Evolutionary conservation across 1,140 invertebrate genomes (phyloP), one percentile per base, ranked within the genome.

Genomic region (Anagrus nilaparvatae): DNA sequence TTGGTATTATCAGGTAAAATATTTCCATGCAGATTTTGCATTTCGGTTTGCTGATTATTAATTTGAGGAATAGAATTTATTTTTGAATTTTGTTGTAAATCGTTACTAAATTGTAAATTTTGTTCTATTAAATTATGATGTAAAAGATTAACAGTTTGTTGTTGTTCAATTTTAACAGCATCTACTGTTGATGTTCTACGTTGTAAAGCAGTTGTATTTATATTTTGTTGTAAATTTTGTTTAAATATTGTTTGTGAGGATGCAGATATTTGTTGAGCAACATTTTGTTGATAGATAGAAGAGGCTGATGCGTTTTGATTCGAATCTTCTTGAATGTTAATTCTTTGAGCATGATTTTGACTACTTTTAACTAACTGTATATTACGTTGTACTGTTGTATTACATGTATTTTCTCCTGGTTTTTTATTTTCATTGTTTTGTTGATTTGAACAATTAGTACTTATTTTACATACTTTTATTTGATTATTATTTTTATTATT

Each of bases 171-270:
- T 34, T 58, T 55, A 20, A 58, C 43, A 1, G 44, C 43, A 14
- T 55, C 53, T n/a, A n/a, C n/a, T 2, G 42, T 36, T 2, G 46
- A 44, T 33, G 25, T 47, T 57, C 5, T n/a, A n/a, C 58, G 55
- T 32, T 60, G 56, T 13, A 55, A 50, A 31, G 49, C 49, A 29
- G 50, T 20, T 13, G 52, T 45, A 27, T 56, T 38, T 25, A 59
- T 35, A 38, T 57, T 61, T 28, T 37, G 29, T 34, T 60, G 59
- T 23, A 61, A 33, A 51, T 54, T 63, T 28, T 65, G 64, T 30
- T 67, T 61, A 20, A 65, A 60, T 12, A 65, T 55, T 2, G 57
- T 58, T 41, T 68, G 63, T 18, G 31, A n/a, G n/a, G n/a, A 29
- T 4, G 61, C 52, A 2, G 63, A 60, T 29, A 66, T 58, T 33